Evolutionary conservation across 2,888 invertebrate genomes (phyloP).

Genomic region (Bunonema sp.): DNA sequence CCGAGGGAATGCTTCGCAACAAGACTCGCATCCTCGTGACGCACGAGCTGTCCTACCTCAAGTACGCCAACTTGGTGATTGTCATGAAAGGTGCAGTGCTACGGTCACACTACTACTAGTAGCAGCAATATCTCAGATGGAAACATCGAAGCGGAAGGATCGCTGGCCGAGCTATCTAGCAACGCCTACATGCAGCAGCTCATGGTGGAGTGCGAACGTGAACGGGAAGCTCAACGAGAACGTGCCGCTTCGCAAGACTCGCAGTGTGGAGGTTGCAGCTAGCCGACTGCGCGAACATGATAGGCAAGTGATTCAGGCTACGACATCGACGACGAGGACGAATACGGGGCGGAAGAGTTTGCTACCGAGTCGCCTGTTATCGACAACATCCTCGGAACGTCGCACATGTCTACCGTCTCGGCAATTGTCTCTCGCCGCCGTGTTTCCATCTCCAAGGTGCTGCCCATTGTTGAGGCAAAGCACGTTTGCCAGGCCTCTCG

Average conservation of each 20-base stretch:
- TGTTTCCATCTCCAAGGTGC: constrained; percentile 9
- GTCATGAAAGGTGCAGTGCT: constrained; percentile 58
- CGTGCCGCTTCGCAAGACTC: background rate
- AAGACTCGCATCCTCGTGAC: constrained; percentile 79
- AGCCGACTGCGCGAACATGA: too few species aligned
- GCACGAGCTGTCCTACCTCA: constrained; percentile 79
- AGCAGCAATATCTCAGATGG: constrained; percentile 24
- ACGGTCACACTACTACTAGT: background rate
- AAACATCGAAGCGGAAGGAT: constrained; percentile 27
- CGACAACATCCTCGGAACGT: constrained; percentile 29
- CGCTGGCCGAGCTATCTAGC: constrained; percentile 29
- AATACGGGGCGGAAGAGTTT: constrained; percentile 15
- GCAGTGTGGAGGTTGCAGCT: too few species aligned
- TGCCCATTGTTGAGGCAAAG: too few species aligned
- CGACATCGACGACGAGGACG: constrained; percentile 16
- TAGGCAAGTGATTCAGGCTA: too few species aligned
- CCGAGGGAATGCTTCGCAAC: constrained; percentile 40
- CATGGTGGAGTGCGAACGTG: constrained; percentile 27
- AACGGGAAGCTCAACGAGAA: background rate
- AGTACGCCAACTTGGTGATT: constrained; percentile 73
- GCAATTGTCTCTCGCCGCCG: constrained; percentile 24
- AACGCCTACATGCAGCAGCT: constrained; percentile 31
- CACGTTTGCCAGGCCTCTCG: background rate
- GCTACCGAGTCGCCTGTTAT: constrained; percentile 15
- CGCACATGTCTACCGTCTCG: constrained; percentile 39